These are phyloP conservation scores for Eolophus roseicapilla DNA, from an alignment of 2,113 vertebrate species.

Conservation along the genomic window DNA sequence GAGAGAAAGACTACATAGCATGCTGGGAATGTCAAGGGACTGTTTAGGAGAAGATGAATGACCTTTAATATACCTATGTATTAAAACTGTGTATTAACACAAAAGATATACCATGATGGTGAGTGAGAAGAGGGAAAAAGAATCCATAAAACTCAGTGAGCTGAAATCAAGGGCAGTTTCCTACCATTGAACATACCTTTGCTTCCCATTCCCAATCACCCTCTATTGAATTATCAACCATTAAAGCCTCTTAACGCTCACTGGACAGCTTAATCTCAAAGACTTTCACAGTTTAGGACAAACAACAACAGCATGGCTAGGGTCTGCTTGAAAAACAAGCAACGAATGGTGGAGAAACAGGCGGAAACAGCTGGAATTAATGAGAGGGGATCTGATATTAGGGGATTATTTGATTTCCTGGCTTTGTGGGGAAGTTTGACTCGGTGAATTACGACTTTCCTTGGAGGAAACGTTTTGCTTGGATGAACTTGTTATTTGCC, in stretches of 20 bases:
- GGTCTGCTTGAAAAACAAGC: slow-evolving; percentile 9
- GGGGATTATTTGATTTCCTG: slow-evolving; percentile 22
- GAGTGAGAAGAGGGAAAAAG: background rate
- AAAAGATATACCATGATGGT: background rate
- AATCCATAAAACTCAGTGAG: background rate
- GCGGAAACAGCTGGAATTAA: slow-evolving; percentile 37
- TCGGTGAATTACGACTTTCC: slow-evolving; percentile 46
- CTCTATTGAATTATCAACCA: background rate
- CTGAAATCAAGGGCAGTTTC: background rate
- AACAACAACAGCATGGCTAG: background rate
- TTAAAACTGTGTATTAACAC: background rate
- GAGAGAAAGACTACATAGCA: background rate
- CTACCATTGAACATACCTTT: background rate
- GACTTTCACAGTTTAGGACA: background rate
- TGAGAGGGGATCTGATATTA: slow-evolving; percentile 18
- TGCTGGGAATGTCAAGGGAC: background rate
- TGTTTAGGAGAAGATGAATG: background rate
- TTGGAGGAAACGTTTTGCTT: slow-evolving; percentile 45
- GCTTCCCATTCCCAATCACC: background rate
- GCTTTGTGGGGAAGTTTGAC: slow-evolving; percentile 12
- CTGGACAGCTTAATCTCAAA: background rate
- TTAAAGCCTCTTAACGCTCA: background rate
- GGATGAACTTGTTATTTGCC: background rate
- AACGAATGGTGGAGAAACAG: background rate
- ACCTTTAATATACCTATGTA: background rate